Evolutionary conservation across 35 echinoderm and acorn worm genomes (phyloP).

Genomic region (Acanthaster planci): DNA sequence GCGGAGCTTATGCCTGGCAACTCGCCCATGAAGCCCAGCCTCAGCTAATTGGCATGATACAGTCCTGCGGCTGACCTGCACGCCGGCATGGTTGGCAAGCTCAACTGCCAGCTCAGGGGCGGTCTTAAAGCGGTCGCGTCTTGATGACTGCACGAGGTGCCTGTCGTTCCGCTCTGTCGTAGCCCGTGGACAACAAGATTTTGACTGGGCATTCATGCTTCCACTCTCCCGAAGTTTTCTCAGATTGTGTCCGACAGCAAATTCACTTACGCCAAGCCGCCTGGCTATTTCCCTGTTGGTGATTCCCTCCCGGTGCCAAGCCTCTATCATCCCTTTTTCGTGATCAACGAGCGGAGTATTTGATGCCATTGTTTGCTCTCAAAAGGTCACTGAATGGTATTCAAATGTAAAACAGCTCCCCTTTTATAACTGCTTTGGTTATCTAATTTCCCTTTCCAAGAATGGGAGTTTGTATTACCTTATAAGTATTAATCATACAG

Average conservation of each 20-base stretch:
- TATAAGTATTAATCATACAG: background rate
- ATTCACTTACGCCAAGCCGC: background rate
- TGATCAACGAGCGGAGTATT: background rate
- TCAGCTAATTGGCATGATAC: too few relatives aligned
- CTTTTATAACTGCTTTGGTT: background rate
- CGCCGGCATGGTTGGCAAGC: background rate
- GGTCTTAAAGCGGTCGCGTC: background rate
- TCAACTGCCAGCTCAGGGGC: background rate
- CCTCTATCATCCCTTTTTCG: background rate
- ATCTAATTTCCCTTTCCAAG: background rate
- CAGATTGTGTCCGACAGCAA: background rate
- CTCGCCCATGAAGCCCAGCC: background rate
- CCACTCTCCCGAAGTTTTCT: background rate
- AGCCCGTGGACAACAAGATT: background rate
- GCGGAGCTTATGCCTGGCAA: too few relatives aligned
- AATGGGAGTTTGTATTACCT: background rate
- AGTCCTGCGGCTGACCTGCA: too few relatives aligned
- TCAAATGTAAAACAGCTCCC: background rate
- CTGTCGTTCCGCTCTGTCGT: background rate
- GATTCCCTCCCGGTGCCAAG: background rate
- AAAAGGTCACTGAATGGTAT: background rate
- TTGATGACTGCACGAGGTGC: background rate
- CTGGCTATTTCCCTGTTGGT: background rate
- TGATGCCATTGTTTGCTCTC: too few relatives aligned
- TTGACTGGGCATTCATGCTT: background rate